Conservation (phyloP, 1,140 invertebrate genomes). For the Drosophila quadrilineata region DNA sequence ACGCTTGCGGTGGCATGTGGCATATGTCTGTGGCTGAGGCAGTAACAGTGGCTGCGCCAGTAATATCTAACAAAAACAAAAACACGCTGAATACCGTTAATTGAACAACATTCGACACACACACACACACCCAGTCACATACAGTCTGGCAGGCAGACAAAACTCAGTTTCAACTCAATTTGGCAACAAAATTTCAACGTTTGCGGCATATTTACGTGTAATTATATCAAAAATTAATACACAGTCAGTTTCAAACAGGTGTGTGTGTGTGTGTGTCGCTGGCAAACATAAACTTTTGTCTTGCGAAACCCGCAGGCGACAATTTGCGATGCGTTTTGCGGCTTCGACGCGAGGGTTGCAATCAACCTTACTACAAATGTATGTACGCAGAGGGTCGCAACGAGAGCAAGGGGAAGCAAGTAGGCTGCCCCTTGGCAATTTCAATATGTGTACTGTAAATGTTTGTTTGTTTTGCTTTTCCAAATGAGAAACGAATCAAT, state of each 20-base stretch:
- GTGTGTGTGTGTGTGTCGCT: neutral
- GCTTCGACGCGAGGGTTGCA: slow-evolving; percentile 19
- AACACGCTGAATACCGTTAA: slow-evolving; percentile 63
- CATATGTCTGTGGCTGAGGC: neutral
- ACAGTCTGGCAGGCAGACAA: neutral
- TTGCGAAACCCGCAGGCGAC: slow-evolving; percentile 44
- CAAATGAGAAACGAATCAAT: slow-evolving; percentile 44
- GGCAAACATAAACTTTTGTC: slow-evolving; percentile 49
- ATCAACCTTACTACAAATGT: neutral
- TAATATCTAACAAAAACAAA: slow-evolving; percentile 67
- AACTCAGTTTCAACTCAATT: slow-evolving; percentile 53
- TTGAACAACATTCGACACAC: slow-evolving; percentile 71
- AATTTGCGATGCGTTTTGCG: slow-evolving; percentile 50
- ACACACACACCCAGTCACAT: neutral
- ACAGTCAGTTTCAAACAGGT: neutral
- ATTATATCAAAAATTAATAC: slow-evolving; percentile 63
- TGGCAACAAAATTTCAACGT: slow-evolving; percentile 58
- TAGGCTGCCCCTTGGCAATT: slow-evolving; percentile 39
- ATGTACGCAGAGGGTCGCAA: neutral
- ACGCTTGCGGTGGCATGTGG: slow-evolving; percentile 62
- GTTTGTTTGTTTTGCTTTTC: slow-evolving; percentile 47
- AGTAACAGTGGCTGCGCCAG: slow-evolving; percentile 5
- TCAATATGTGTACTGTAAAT: slow-evolving; percentile 54
- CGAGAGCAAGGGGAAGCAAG: neutral
- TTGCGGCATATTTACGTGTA: slow-evolving; percentile 72